These are phyloP conservation scores for Tortricodes alternella DNA, from an alignment of 2,888 invertebrate species.

Conservation along the genomic window DNA sequence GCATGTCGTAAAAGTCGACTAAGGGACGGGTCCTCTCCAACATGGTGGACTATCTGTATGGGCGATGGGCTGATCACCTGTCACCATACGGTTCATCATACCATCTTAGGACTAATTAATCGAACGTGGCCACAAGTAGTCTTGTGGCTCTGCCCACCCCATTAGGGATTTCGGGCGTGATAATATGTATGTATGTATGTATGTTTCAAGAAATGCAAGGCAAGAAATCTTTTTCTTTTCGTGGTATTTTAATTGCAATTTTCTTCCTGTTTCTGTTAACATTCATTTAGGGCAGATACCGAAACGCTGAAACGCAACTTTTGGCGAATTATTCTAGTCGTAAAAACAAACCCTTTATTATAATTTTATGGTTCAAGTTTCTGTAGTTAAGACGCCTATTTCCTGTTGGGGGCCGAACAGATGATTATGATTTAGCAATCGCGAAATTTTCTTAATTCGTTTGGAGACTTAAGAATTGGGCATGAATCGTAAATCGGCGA, in stretches of 20 bases:
- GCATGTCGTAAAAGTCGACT: too few relatives aligned
- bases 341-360: conserved; percentile 76
- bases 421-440: conserved; percentile 58
- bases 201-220: too few relatives aligned
- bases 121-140: too few relatives aligned
- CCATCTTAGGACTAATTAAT: too few relatives aligned
- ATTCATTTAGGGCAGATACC: conserved; percentile 19
- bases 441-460: conserved; percentile 49
- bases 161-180: too few relatives aligned
- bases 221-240: neutral
- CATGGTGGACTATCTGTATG: too few relatives aligned
- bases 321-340: conserved; percentile 64
- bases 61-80: too few relatives aligned
- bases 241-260: neutral
- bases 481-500: conserved; percentile 18
- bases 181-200: too few relatives aligned
- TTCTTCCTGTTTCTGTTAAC: neutral
- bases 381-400: conserved; percentile 64
- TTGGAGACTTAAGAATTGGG: conserved; percentile 31
- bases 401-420: conserved; percentile 61
- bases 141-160: too few relatives aligned
- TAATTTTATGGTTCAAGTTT: conserved; percentile 72
- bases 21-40: too few relatives aligned
- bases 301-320: conserved; percentile 61
- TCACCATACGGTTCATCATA: too few relatives aligned